Conservation (phyloP, 2,113 vertebrate species). For the Columba livia region DNA sequence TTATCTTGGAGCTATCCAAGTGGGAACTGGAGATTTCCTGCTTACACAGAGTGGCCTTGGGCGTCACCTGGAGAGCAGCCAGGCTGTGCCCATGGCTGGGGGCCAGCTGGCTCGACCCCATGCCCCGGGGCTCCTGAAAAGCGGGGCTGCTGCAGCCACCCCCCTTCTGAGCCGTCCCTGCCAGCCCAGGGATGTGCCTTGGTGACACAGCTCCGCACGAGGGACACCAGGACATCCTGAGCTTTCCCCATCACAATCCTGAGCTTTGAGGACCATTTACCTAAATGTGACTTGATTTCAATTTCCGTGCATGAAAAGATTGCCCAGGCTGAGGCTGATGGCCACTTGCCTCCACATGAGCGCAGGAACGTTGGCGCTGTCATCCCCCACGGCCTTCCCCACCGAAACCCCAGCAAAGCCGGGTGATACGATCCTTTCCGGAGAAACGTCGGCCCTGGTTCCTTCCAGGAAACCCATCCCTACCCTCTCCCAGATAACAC, state of each 20-base stretch:
- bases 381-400: not conserved
- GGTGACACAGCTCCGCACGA: accelerated
- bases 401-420: not conserved
- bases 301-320: not conserved
- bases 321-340: no score
- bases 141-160: not conserved
- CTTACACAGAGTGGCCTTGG: not conserved
- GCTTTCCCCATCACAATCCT: accelerated
- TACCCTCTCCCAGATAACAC: not conserved
- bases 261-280: not conserved
- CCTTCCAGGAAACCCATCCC: slow-evolving; percentile 47
- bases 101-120: not conserved
- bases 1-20: not conserved
- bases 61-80: not conserved
- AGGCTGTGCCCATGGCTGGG: not conserved
- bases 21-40: not conserved
- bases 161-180: accelerated
- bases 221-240: not conserved
- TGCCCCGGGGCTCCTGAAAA: not conserved
- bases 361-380: no score
- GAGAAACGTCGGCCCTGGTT: accelerated
- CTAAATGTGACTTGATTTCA: accelerated
- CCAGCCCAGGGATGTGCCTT: not conserved
- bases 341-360: no score
- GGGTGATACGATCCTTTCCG: not conserved